Evolutionary conservation across 1,140 invertebrate species (phyloP).

Genomic region (Epicauta chinensis): DNA sequence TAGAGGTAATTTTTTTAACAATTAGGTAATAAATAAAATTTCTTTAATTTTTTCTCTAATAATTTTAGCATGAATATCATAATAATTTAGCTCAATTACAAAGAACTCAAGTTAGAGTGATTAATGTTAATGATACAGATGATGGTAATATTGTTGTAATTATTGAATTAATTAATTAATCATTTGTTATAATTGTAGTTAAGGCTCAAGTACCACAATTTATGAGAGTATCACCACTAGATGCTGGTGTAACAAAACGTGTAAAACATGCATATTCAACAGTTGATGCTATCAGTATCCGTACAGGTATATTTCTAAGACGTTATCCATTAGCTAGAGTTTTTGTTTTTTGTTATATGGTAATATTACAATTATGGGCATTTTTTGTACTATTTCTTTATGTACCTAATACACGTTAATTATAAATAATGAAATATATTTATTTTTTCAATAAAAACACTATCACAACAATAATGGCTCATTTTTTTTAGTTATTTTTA

Average conservation of each 20-base stretch:
- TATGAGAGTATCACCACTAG: conserved; percentile 69
- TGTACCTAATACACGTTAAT: conserved; percentile 25
- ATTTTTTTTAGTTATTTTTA: conserved; percentile 10
- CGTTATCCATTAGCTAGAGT: conserved; percentile 75
- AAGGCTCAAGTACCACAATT: conserved; percentile 62
- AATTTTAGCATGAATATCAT: conserved; percentile 33
- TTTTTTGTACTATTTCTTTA: conserved; percentile 55
- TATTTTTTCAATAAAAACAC: neutral
- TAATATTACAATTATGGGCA: conserved; percentile 64
- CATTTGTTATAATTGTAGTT: conserved; percentile 43
- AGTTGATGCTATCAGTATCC: conserved; percentile 68
- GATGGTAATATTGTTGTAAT: conserved; percentile 46
- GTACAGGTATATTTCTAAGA: conserved; percentile 72
- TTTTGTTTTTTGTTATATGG: conserved; percentile 64
- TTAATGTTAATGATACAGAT: conserved; percentile 59
- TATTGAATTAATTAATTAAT: conserved; percentile 40
- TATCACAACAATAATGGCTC: neutral
- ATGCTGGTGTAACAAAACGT: conserved; percentile 66
- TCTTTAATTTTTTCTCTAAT: conserved; percentile 13
- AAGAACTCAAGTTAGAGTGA: conserved; percentile 38
- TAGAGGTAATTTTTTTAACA: conserved; percentile 51
- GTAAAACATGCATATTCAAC: conserved; percentile 75
- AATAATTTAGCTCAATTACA: conserved; percentile 28
- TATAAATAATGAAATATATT: neutral
- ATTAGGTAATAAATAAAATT: conserved; percentile 10